These are phyloP conservation scores for Brassicogethes aeneus DNA, from an alignment of 2,888 invertebrate genomes.

Conservation along the genomic window DNA sequence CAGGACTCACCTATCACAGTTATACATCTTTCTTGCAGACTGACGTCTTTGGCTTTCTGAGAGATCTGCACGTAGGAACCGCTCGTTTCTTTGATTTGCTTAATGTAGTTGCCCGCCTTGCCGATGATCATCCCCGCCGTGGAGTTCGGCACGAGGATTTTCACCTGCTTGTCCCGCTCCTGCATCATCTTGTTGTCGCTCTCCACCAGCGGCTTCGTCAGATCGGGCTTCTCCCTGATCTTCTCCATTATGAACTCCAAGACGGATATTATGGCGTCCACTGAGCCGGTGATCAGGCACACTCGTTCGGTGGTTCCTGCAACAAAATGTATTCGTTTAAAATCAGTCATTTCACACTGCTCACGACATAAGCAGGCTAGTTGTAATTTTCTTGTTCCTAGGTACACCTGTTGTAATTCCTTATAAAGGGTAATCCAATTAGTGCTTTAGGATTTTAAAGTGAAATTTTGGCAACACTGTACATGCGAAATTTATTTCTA, in stretches of 20 bases:
- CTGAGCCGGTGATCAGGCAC: constrained; percentile 84
- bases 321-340: too few species aligned
- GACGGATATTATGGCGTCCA: constrained; percentile 85
- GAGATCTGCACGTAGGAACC: constrained; percentile 95
- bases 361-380: too few species aligned
- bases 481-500: too few species aligned
- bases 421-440: too few species aligned
- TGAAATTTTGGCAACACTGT: too few species aligned
- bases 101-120: constrained; percentile 92
- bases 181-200: constrained; percentile 72
- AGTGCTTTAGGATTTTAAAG: too few species aligned
- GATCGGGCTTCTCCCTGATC: constrained; percentile 89
- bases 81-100: constrained; percentile 89
- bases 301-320: constrained; percentile 89
- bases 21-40: constrained; percentile 88
- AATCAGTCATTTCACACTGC: too few species aligned
- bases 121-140: constrained; percentile 98
- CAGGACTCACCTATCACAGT: constrained; percentile 80
- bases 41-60: constrained; percentile 91
- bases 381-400: too few species aligned
- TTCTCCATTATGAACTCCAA: constrained; percentile 93
- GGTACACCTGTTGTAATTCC: too few species aligned
- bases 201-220: constrained; percentile 72
- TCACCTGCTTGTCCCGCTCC: constrained; percentile 89
- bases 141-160: constrained; percentile 92